phyloP scores from a whole-genome alignment of 1,140 invertebrate genomes.

The Ceratina japonica region DNA sequence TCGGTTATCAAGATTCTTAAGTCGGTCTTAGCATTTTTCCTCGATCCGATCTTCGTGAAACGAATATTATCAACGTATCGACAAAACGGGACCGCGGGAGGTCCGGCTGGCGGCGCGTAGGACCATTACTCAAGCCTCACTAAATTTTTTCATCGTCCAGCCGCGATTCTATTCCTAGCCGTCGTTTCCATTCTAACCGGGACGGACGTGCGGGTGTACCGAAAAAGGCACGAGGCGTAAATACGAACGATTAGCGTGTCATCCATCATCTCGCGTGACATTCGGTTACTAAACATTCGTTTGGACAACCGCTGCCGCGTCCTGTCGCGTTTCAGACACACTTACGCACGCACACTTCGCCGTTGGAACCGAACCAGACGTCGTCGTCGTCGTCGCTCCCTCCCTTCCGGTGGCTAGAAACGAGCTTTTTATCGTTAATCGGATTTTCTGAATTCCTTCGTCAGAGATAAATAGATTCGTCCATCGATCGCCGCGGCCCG shows the following conservation, averaged over 20 bases:
- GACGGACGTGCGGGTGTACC: conserved; percentile 34
- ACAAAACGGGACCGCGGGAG: neutral
- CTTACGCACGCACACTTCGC: neutral
- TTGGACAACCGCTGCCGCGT: conserved; percentile 50
- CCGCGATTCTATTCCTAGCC: conserved; percentile 28
- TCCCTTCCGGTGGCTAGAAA: conserved; percentile 37
- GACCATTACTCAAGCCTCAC: neutral
- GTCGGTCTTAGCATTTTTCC: too few species aligned
- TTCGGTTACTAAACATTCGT: conserved; percentile 62
- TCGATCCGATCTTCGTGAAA: too few species aligned
- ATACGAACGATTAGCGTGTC: conserved; percentile 73
- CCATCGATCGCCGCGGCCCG: neutral
- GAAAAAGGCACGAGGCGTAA: conserved; percentile 63
- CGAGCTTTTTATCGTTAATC: conserved; percentile 63
- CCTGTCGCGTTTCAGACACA: neutral
- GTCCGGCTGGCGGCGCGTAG: neutral
- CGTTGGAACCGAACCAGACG: conserved; percentile 24
- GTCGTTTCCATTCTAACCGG: conserved; percentile 1
- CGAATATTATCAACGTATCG: neutral
- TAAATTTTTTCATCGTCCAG: conserved; percentile 9
- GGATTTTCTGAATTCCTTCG: conserved; percentile 54
- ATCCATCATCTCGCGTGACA: conserved; percentile 69
- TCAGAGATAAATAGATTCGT: conserved; percentile 53
- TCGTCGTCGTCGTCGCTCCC: conserved; percentile 1
- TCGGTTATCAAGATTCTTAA: neutral